Conservation (phyloP, 2,888 invertebrate species). For the Unio delphinus region DNA sequence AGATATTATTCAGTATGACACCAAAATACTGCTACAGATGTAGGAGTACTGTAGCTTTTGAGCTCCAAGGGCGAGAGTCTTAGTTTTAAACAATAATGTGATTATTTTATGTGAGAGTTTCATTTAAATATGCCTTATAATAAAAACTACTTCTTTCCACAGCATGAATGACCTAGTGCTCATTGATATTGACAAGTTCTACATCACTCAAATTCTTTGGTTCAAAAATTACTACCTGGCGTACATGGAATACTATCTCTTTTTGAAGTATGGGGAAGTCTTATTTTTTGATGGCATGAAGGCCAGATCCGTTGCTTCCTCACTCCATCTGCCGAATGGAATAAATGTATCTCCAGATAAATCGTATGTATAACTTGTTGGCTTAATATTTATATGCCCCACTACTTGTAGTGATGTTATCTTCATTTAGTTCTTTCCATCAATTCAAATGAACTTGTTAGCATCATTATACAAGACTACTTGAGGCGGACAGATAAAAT, state of each 20-base stretch:
- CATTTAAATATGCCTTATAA: too few relatives aligned
- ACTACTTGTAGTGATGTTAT: too few relatives aligned
- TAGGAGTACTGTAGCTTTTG: too few relatives aligned
- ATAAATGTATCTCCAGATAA: conserved; percentile 34
- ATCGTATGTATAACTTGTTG: conserved; percentile 18
- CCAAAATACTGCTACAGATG: too few relatives aligned
- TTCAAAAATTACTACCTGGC: conserved; percentile 3
- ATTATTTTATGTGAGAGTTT: too few relatives aligned
- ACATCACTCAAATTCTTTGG: conserved; percentile 20
- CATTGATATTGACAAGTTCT: conserved; percentile 25
- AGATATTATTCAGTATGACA: too few relatives aligned
- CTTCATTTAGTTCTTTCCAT: too few relatives aligned
- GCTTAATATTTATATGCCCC: background rate
- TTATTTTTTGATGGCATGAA: conserved; percentile 29
- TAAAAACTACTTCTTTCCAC: conserved; percentile 2
- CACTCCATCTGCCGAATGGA: conserved; percentile 25
- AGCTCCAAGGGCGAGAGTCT: too few relatives aligned
- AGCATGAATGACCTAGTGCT: conserved; percentile 37
- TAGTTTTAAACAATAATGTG: too few relatives aligned
- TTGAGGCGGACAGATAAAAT: too few relatives aligned
- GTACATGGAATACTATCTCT: conserved; percentile 6
- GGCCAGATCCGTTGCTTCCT: conserved; percentile 18
- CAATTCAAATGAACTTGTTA: too few relatives aligned
- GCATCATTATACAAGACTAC: too few relatives aligned
- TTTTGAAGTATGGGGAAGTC: conserved; percentile 15